Base-by-base conservation (phyloP, 1,140 invertebrate species). In the Pseudomyrmex cubaensis region DNA sequence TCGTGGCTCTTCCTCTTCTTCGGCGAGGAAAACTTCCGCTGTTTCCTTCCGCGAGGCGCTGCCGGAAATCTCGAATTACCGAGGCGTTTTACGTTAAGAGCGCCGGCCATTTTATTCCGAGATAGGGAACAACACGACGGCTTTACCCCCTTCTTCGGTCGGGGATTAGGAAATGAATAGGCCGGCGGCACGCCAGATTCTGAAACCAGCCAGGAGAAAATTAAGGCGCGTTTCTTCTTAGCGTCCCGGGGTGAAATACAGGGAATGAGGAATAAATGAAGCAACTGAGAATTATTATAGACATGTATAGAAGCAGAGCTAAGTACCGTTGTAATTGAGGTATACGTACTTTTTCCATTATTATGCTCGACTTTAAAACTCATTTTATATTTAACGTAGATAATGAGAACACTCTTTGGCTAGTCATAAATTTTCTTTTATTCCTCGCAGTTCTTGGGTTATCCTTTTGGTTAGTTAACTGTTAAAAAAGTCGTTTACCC, bases 1-100 rank as follows among this genome's bases (percentile, higher is more conserved):
- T 46, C 44, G 15, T 35, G 75, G 52, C 52, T 35, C 35, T 12
- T 17, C 17, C 64, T 73, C 73, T 74, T 66, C 82, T 50, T 17
- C 62, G 12, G 10, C 25, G 57, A 59, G 48, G 44, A 77, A 73
- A 48, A 72, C 57, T 76, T 74, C 61, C 84, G 84, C 52, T 35
- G 56, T 56, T 75, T 52, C n/a, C 67, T 17, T 48, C 10, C 22
- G 73, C 22, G 62, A 22, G 22, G 48, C 56, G 61, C n/a, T 20
- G 62, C 57, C 25, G 57, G 54, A 73, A 75, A 86, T 86, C 76
- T 78, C 76, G 76, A 78, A 74, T 82, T 63, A 67, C 59, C 84
- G 69, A 64, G 44, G 44, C 73, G 20, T 61, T 70, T 70, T 67
- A 67, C 64, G 62, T 69, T 80, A 80, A 70, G 56, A 80, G 66